Percentiles rank a stretch among this genome's conserved stretches.
phyloP scores from a whole-genome alignment of 2,113 vertebrate species.

The Marcusenius ussheri region DNA sequence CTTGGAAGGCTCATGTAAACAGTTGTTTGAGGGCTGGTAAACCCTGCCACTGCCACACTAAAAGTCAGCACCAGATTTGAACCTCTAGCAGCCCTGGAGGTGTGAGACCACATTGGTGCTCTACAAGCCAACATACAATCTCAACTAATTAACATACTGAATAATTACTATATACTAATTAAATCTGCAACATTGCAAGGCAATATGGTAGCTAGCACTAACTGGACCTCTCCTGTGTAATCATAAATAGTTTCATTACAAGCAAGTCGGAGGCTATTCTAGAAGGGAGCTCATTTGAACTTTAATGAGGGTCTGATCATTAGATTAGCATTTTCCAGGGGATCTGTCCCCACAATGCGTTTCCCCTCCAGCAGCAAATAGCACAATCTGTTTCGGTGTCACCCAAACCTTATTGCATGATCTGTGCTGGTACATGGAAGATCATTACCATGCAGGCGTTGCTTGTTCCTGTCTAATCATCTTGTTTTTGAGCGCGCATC shows the following conservation, averaged over 20 bases:
- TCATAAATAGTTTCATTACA: not conserved
- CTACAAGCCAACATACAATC: not conserved
- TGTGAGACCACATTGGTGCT: not conserved
- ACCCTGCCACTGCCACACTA: not conserved
- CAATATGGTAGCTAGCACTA: not conserved
- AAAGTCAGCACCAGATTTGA: not conserved
- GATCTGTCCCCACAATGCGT: not conserved
- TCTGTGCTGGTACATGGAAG: slow-evolving; percentile 30
- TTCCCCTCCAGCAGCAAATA: not conserved
- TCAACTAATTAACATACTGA: not conserved
- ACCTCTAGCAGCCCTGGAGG: not conserved
- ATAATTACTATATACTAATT: not conserved
- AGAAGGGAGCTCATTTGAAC: not conserved
- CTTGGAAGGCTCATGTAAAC: not conserved
- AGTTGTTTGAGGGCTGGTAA: not conserved
- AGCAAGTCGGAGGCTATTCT: not conserved
- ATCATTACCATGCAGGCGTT: not conserved
- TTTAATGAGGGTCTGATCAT: not conserved
- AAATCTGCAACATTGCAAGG: not conserved
- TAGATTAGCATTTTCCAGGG: not conserved
- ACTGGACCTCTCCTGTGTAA: not conserved
- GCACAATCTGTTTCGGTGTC: not conserved
- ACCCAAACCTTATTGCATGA: not conserved
- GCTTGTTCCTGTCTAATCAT: not conserved
- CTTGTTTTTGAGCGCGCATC: not conserved